A percentile compares a stretch with the other conserved stretches of the same genome.
Evolutionary conservation across 2,113 vertebrate species (phyloP).

Genomic region (Actenoides lindsayi): DNA sequence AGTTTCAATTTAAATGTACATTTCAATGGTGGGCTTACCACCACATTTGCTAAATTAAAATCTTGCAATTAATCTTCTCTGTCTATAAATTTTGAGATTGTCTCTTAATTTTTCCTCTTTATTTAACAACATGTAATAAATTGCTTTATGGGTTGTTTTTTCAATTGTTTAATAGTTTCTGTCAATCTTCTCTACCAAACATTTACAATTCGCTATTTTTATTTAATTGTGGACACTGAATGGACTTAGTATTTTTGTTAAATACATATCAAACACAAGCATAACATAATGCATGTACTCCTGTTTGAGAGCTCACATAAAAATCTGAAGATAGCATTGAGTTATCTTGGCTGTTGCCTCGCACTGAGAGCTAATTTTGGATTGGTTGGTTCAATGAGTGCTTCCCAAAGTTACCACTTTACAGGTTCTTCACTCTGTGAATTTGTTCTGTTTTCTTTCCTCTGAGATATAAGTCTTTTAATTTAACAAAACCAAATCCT

Average conservation of each 20-base stretch:
- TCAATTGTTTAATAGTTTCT: neutral
- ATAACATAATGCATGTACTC: neutral
- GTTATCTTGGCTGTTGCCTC: neutral
- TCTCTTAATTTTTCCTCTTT: neutral
- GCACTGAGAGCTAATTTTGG: neutral
- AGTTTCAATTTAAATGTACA: neutral
- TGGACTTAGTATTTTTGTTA: neutral
- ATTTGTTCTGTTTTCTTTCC: neutral
- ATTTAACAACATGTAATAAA: neutral
- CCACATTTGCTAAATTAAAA: neutral
- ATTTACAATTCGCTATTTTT: neutral
- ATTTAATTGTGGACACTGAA: neutral
- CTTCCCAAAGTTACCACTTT: neutral
- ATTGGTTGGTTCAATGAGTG: neutral
- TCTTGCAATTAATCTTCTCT: neutral
- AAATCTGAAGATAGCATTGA: neutral
- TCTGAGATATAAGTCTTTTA: neutral
- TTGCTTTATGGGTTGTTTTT: neutral
- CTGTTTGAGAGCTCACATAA: neutral
- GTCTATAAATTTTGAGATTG: neutral
- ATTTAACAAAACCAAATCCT: neutral
- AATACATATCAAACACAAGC: neutral
- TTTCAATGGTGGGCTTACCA: neutral
- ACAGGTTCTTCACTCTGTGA: neutral
- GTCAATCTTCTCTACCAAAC: neutral